Evolutionary conservation across 2,888 invertebrate species (phyloP).

Genomic region (Pseudococcus jackbeardsleyi): DNA sequence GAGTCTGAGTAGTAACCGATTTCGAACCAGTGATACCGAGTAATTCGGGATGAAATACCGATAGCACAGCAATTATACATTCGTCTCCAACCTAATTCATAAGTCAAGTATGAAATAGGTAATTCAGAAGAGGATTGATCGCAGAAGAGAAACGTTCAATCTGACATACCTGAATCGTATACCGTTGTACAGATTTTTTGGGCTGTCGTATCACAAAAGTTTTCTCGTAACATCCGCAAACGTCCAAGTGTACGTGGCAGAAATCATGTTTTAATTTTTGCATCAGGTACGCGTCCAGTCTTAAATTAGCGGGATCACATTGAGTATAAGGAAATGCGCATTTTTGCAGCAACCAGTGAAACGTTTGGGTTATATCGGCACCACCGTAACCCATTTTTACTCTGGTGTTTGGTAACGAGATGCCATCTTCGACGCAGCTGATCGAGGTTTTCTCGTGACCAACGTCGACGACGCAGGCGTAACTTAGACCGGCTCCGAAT

Average conservation of each 20-base stretch:
- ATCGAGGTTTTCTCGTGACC: slow-evolving; percentile 97
- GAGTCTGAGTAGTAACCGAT: slow-evolving; percentile 79
- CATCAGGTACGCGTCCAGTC: slow-evolving; percentile 84
- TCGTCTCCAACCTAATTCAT: slow-evolving; percentile 84
- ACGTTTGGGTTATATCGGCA: slow-evolving; percentile 88
- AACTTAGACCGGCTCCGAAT: slow-evolving; percentile 85
- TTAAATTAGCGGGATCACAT: slow-evolving; percentile 78
- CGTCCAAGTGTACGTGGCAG: slow-evolving; percentile 91
- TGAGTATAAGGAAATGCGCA: slow-evolving; percentile 91
- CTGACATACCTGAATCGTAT: slow-evolving; percentile 76
- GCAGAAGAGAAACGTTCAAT: background rate
- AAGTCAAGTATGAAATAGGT: background rate
- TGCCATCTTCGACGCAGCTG: slow-evolving; percentile 96
- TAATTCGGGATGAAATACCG: slow-evolving; percentile 89
- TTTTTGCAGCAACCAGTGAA: slow-evolving; percentile 89
- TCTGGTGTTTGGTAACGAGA: slow-evolving; percentile 86
- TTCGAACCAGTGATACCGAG: slow-evolving; percentile 87
- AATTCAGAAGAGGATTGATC: background rate
- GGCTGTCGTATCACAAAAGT: slow-evolving; percentile 82
- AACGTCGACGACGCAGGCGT: slow-evolving; percentile 94
- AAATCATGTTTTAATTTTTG: slow-evolving; percentile 89
- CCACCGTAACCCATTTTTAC: slow-evolving; percentile 68
- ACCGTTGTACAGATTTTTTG: slow-evolving; percentile 78
- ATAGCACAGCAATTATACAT: slow-evolving; percentile 89
- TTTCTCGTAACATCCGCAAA: slow-evolving; percentile 90